A percentile compares a stretch with the other conserved stretches of the same genome.
Conservation (phyloP, 2,113 vertebrate species). For the Leucoraja erinaceus region DNA sequence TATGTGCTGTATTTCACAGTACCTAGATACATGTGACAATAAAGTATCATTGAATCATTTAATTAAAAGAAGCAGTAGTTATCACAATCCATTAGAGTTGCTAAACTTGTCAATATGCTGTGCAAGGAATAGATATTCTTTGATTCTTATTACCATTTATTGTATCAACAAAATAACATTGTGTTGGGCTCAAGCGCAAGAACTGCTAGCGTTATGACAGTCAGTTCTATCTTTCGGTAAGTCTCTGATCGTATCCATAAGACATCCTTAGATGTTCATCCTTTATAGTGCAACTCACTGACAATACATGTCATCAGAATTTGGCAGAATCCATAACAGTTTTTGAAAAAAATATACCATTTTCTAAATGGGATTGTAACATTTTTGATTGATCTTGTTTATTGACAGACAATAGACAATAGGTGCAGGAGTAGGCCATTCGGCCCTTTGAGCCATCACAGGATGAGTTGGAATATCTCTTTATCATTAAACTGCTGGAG, state of each 20-base stretch:
- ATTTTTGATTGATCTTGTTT: slow-evolving; percentile 7
- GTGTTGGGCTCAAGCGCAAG: background rate
- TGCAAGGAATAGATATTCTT: background rate
- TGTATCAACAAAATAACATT: background rate
- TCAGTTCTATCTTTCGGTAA: background rate
- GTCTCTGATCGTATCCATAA: background rate
- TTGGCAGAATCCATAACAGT: background rate
- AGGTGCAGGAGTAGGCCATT: too few relatives aligned
- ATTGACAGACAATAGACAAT: too few relatives aligned
- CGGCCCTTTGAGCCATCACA: background rate
- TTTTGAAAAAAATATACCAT: background rate
- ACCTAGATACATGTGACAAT: background rate
- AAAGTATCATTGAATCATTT: background rate
- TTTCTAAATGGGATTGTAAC: background rate
- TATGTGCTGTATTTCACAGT: too few relatives aligned
- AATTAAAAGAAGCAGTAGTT: background rate
- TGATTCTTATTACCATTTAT: background rate
- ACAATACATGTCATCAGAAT: slow-evolving; percentile 36
- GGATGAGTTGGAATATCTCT: background rate
- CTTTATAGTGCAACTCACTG: slow-evolving; percentile 26
- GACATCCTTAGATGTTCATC: background rate
- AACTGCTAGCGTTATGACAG: background rate
- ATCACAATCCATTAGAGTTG: background rate
- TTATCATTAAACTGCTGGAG: background rate
- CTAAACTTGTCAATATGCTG: background rate